Evolutionary conservation across 1,140 invertebrate genomes (phyloP).

Genomic region (Lordiphosa mommai): DNA sequence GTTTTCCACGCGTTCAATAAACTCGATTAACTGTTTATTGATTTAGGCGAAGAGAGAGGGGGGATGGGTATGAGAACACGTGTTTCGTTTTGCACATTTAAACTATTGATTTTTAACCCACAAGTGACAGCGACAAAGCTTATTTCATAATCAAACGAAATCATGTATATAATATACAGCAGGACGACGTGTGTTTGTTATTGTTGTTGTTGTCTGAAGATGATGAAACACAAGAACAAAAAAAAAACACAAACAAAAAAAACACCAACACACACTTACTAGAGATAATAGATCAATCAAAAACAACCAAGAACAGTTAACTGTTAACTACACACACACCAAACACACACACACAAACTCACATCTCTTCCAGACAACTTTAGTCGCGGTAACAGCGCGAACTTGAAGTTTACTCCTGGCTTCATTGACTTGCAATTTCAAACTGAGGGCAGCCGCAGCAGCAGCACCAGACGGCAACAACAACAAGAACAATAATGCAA

Average conservation of each 20-base stretch:
- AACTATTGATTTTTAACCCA: conserved; percentile 66
- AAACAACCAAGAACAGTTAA: conserved; percentile 55
- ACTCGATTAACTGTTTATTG: conserved; percentile 61
- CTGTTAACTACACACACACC: conserved; percentile 22
- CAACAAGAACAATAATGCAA: conserved; percentile 38
- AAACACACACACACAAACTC: conserved; percentile 53
- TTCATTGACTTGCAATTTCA: conserved; percentile 79
- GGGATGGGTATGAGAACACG: conserved; percentile 25
- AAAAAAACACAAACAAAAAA: conserved; percentile 32
- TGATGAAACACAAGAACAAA: conserved; percentile 51
- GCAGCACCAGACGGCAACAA: conserved; percentile 5
- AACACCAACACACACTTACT: conserved; percentile 42
- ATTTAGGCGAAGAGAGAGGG: conserved; percentile 16
- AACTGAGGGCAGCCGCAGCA: conserved; percentile 41
- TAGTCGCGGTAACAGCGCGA: conserved; percentile 79
- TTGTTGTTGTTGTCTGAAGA: conserved; percentile 26
- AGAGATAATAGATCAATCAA: conserved; percentile 36
- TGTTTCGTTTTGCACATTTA: conserved; percentile 35
- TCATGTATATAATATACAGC: background rate
- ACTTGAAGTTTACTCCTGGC: conserved; percentile 79
- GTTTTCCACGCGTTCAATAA: conserved; percentile 22
- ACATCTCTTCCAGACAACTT: conserved; percentile 80
- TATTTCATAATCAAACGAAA: conserved; percentile 60
- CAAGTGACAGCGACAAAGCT: conserved; percentile 33
- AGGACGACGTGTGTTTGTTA: conserved; percentile 23